Percentiles rank a stretch among this genome's conserved stretches.
These are phyloP conservation scores for Pteropus rufus DNA, from an alignment of 2,797 vertebrate species.

Conservation along the genomic window DNA sequence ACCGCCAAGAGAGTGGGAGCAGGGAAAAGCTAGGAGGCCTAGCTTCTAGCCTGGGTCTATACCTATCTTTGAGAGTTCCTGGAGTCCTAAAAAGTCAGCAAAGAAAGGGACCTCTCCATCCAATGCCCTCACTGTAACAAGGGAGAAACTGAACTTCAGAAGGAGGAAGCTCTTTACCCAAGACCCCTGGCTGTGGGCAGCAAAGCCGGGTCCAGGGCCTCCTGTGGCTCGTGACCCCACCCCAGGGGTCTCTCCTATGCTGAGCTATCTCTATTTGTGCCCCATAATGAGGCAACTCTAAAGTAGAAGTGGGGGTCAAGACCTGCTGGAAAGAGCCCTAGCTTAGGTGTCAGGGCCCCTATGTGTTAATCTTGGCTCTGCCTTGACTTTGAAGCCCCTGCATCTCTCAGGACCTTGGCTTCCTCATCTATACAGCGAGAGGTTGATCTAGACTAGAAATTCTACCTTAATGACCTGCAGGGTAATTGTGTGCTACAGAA, in stretches of 20 bases:
- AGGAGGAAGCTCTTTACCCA: background rate
- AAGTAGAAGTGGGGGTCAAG: background rate
- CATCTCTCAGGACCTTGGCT: background rate
- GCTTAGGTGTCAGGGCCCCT: background rate
- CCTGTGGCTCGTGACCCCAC: background rate
- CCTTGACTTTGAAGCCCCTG: background rate
- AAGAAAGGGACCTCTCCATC: background rate
- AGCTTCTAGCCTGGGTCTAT: background rate
- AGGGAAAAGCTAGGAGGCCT: background rate
- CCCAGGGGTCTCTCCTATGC: background rate
- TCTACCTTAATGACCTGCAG: background rate
- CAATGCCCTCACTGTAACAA: background rate
- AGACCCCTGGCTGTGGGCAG: background rate
- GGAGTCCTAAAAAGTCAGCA: background rate
- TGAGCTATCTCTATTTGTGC: background rate
- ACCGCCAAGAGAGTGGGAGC: background rate
- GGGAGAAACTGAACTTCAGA: background rate
- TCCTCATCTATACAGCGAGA: background rate
- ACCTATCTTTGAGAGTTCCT: background rate
- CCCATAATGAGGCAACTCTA: background rate
- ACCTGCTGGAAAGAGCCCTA: background rate
- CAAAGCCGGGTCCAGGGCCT: background rate
- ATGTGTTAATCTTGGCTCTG: background rate
- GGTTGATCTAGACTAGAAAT: background rate
- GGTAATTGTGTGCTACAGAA: background rate